A percentile compares a stretch with the other conserved stretches of the same genome.
Evolutionary conservation across 1,140 invertebrate species (phyloP).

Genomic region (Cherax quadricarinatus): DNA sequence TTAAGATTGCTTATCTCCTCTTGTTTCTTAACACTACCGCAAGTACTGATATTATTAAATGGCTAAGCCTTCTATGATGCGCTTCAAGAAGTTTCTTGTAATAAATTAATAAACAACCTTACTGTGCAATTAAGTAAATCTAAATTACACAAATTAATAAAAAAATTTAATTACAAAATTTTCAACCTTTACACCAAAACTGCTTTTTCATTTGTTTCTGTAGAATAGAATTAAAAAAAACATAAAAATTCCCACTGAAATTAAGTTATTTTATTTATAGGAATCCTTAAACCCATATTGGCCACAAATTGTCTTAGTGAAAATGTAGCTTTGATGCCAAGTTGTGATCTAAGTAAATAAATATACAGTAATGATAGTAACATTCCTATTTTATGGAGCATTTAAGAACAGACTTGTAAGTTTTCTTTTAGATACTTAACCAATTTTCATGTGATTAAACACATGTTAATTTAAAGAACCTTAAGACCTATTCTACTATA

Average conservation of each 20-base stretch:
- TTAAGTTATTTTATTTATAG: too few species aligned
- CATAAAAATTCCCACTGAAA: too few species aligned
- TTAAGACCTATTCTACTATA: not conserved
- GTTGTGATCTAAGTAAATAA: not conserved
- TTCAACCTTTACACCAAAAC: not conserved
- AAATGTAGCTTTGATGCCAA: not conserved
- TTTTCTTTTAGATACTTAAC: not conserved
- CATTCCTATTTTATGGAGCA: not conserved
- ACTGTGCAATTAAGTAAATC: not conserved
- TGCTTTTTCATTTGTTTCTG: not conserved
- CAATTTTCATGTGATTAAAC: not conserved
- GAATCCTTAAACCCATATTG: too few species aligned
- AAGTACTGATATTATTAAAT: not conserved
- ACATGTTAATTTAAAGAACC: not conserved
- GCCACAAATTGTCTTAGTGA: not conserved
- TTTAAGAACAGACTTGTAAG: not conserved
- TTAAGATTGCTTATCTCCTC: not conserved
- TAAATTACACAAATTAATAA: not conserved
- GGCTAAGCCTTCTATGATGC: not conserved
- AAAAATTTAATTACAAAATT: not conserved
- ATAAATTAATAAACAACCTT: not conserved
- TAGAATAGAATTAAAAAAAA: too few species aligned
- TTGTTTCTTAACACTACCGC: not conserved
- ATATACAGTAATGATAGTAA: not conserved
- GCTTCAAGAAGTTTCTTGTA: not conserved